Conservation (phyloP, 2,797 vertebrate genomes). For the Catharus ustulatus region DNA sequence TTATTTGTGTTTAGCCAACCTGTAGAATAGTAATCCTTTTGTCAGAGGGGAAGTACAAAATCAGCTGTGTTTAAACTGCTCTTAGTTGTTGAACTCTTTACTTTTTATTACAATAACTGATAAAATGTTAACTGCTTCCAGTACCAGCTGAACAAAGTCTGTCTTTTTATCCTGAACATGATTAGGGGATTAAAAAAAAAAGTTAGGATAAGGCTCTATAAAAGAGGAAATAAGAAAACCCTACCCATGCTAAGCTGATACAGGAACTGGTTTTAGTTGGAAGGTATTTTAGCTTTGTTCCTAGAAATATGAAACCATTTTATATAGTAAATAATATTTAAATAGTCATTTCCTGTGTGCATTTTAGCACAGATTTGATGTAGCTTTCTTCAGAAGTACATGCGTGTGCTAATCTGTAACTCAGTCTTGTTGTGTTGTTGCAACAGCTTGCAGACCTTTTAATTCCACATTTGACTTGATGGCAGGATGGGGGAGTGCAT, state of each 20-base stretch:
- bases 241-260: neutral
- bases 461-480: neutral
- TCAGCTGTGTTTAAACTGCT: slow-evolving; percentile 5
- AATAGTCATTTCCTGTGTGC: neutral
- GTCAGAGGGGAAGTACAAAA: neutral
- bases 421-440: neutral
- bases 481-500: neutral
- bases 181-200: neutral
- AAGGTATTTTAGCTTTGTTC: slow-evolving; percentile 12
- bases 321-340: neutral
- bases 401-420: neutral
- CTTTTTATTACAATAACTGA: neutral
- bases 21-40: slow-evolving; percentile 33
- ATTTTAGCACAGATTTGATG: neutral
- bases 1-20: neutral
- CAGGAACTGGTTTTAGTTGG: neutral
- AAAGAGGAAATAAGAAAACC: neutral
- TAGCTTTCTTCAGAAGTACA: neutral
- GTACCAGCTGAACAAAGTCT: neutral
- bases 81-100: neutral
- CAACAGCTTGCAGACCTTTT: neutral
- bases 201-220: neutral
- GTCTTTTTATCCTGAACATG: neutral
- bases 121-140: slow-evolving; percentile 13
- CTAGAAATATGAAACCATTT: neutral